Base-by-base conservation (phyloP, 2,797 vertebrate genomes). In the Anabas testudineus region DNA sequence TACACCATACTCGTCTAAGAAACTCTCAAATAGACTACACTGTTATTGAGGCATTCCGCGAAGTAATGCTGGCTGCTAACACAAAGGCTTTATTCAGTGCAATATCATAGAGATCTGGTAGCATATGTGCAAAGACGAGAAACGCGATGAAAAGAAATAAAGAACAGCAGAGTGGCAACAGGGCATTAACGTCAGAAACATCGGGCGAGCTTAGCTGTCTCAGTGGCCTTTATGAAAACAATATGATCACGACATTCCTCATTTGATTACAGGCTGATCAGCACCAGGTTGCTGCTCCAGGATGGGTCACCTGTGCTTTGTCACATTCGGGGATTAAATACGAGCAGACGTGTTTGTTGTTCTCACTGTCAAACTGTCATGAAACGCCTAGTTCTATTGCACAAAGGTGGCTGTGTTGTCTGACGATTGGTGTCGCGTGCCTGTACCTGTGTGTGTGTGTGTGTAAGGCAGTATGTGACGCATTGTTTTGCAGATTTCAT, bases 331-430 rank as follows among this genome's bases (percentile, higher is more conserved):
- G 64, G 41, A 73, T 19, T 19, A 39, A 65, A 78, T 28, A 64
- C 69, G 47, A 81, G 58, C 51, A 21, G 51, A 66, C 45, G n/a
- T 61, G 64, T 84, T 67, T 66, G 68, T 76, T 22, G 66, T 78
- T 64, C 61, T 74, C n/a, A 42, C 72, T 74, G 80, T 91, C 84
- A 81, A 76, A 89, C 78, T 88, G 88, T 91, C 87, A 90, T 95
- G 95, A 95, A 95, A 95, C 86, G 93, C 94, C 94, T 94, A 94
- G 94, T 95, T 93, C 90, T 93, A 88, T 92, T 94, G 96, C 96
- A 95, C 96, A 95, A 93, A 90, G 90, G 88, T 94, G 92, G 88
- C 91, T 95, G 94, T 93, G 81, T 76, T 90, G 93, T 95, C 87
- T 65, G 93, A 94, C 90, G 94, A 94, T 87, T 91, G 92, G 90